Percentiles rank a stretch among this genome's conserved stretches.
phyloP scores from a whole-genome alignment of 1,140 invertebrate genomes.

The Camponotus pennsylvanicus region DNA sequence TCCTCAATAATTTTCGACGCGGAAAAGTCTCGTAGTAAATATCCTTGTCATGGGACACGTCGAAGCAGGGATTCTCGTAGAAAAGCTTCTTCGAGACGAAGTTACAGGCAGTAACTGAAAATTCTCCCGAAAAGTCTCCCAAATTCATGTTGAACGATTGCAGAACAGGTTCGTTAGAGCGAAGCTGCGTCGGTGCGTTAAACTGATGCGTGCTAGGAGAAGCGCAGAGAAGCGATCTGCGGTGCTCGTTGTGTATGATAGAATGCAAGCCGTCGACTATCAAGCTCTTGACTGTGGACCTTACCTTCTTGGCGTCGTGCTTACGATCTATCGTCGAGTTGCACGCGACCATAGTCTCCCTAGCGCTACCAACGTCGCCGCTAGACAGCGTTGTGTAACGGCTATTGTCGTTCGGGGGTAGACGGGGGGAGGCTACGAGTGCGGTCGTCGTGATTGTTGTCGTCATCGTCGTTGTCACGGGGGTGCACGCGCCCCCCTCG shows the following conservation, averaged over 20 bases:
- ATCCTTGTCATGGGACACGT: background rate
- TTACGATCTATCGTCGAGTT: conserved; percentile 73
- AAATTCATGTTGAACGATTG: background rate
- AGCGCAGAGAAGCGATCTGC: conserved; percentile 52
- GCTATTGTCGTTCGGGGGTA: conserved; percentile 56
- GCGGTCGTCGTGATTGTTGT: conserved; percentile 47
- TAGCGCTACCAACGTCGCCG: conserved; percentile 62
- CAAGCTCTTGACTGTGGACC: conserved; percentile 81
- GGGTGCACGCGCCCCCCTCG: conserved; percentile 36
- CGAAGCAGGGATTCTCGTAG: background rate
- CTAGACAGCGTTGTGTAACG: conserved; percentile 39
- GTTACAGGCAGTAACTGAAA: background rate
- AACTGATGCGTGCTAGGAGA: conserved; percentile 39
- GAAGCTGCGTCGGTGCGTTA: conserved; percentile 9
- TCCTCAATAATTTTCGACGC: background rate
- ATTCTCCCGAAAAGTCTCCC: background rate
- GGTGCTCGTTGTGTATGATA: conserved; percentile 65
- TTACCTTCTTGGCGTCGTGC: conserved; percentile 82
- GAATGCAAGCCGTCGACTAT: conserved; percentile 79
- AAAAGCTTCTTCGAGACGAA: background rate
- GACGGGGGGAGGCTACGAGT: conserved; percentile 49
- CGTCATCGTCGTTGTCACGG: conserved; percentile 28
- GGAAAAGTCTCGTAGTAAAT: background rate
- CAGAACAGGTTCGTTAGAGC: conserved; percentile 15
- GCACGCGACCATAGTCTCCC: conserved; percentile 66